A percentile compares a stretch with the other conserved stretches of the same genome.
Evolutionary conservation across 2,797 vertebrate genomes (phyloP).

Genomic region (Centropyge bicolor): DNA sequence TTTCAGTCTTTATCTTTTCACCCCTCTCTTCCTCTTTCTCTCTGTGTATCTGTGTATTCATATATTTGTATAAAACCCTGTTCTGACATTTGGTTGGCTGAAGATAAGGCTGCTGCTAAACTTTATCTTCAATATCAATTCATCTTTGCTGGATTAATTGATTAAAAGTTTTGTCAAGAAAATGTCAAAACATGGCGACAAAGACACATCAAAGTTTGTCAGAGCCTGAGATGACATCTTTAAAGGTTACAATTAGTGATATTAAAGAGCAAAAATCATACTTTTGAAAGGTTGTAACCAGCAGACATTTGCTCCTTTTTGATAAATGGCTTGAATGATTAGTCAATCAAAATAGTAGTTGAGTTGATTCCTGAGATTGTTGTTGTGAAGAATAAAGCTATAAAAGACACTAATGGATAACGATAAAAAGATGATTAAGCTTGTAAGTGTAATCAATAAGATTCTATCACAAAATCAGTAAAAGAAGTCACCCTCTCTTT

Average conservation of each 20-base stretch:
- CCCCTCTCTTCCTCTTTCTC: background rate
- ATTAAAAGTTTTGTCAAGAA: background rate
- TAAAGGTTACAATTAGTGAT: background rate
- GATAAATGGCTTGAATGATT: background rate
- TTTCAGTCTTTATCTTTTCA: background rate
- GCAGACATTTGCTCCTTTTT: background rate
- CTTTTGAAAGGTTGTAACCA: background rate
- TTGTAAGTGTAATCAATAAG: conserved; percentile 7
- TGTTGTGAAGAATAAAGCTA: background rate
- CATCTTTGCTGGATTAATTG: background rate
- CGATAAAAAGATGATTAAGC: background rate
- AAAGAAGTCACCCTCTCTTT: background rate
- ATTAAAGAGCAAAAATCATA: background rate
- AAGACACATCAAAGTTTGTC: background rate
- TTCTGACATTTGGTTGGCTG: background rate
- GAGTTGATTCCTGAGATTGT: background rate
- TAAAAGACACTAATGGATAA: background rate
- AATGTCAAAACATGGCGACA: background rate
- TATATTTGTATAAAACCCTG: background rate
- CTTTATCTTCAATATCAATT: background rate
- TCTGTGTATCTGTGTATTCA: background rate
- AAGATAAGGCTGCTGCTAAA: background rate
- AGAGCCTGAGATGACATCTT: background rate
- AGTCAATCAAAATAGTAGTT: background rate
- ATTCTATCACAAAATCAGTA: background rate